Evolutionary conservation across 2,797 vertebrate genomes (phyloP).

Genomic region (Sebastes hubbsi): DNA sequence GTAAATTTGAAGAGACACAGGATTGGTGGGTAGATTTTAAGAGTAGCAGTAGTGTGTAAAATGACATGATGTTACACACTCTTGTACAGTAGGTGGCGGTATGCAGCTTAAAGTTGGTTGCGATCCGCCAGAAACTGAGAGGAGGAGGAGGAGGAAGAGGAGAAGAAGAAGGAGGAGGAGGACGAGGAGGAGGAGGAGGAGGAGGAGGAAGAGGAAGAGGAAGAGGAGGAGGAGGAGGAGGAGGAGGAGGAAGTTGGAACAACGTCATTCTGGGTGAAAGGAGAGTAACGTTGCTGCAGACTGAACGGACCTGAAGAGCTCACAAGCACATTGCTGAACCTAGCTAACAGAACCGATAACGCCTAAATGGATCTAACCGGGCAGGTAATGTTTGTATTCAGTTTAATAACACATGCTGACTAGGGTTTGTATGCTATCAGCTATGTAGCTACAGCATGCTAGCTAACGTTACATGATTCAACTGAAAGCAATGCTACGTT

Average conservation of each 20-base stretch:
- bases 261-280: too few relatives aligned
- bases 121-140: too few relatives aligned
- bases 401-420: accelerated
- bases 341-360: neutral
- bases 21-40: too few relatives aligned
- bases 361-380: conserved; percentile 63
- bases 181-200: neutral
- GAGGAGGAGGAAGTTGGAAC: too few relatives aligned
- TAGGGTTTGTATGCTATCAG: accelerated
- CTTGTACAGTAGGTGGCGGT: conserved; percentile 9
- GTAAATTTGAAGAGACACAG: too few relatives aligned
- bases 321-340: neutral
- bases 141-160: conserved; percentile 5
- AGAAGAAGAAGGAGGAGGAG: too few relatives aligned
- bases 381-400: conserved; percentile 51
- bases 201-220: neutral
- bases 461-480: neutral
- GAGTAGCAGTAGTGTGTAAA: too few relatives aligned
- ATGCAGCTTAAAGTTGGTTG: accelerated
- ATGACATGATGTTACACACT: too few relatives aligned
- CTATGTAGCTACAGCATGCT: neutral
- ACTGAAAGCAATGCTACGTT: neutral
- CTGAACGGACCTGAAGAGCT: neutral
- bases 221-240: too few relatives aligned
- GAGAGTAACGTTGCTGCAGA: neutral